Evolutionary conservation across 2,888 invertebrate genomes (phyloP).

Genomic region (Lissocephala sabroskyi): DNA sequence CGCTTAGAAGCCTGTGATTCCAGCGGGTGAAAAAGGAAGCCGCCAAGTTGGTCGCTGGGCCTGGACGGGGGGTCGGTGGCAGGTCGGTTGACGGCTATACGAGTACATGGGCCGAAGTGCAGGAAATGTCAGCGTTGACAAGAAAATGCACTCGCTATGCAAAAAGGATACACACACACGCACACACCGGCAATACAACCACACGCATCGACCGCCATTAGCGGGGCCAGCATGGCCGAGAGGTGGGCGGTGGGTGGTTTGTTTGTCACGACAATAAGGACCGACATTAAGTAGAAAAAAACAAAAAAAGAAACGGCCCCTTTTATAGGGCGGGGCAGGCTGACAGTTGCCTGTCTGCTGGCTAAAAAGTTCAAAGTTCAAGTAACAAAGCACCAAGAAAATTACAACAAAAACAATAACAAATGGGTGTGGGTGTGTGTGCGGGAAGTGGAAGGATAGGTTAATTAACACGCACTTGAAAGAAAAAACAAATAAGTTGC

Average conservation of each 20-base stretch:
- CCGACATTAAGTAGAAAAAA: not conserved
- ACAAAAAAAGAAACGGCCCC: slow-evolving; percentile 3
- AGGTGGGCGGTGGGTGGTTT: not conserved
- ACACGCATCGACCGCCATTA: slow-evolving; percentile 28
- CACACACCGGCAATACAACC: slow-evolving; percentile 12
- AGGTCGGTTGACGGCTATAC: not conserved
- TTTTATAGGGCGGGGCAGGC: slow-evolving; percentile 20
- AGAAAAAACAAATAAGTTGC: no score
- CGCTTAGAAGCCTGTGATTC: no score
- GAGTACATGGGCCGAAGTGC: slow-evolving; percentile 58
- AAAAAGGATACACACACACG: slow-evolving; percentile 49
- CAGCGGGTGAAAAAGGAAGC: no score
- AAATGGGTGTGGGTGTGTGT: no score
- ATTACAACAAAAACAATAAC: slow-evolving; percentile 12
- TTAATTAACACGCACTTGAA: no score
- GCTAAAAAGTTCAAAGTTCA: slow-evolving; percentile 56
- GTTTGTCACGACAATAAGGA: slow-evolving; percentile 13
- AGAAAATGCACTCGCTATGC: slow-evolving; percentile 57
- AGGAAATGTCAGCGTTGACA: slow-evolving; percentile 61
- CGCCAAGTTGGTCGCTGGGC: not conserved
- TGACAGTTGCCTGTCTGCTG: slow-evolving; percentile 21
- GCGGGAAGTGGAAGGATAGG: no score
- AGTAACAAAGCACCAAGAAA: slow-evolving; percentile 15
- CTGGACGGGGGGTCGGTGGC: not conserved
- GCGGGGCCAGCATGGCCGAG: slow-evolving; percentile 13